Conservation (phyloP, 2,797 vertebrate genomes). For the Anomalospiza imberbis region DNA sequence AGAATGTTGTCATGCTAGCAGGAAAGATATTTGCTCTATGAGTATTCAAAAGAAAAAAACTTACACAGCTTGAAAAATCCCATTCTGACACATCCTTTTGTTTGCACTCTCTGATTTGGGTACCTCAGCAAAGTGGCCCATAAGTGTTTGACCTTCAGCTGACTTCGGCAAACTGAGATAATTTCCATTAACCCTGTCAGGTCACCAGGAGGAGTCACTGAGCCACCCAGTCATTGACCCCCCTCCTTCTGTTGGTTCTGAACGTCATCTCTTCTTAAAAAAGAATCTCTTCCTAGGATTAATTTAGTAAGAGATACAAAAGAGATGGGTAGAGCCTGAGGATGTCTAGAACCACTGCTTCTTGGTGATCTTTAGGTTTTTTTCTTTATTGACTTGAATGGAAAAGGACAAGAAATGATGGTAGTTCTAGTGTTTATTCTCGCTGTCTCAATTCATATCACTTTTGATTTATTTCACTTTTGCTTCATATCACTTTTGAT, state of each 20-base stretch:
- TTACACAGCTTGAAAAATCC: not conserved
- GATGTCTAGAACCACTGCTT: not conserved
- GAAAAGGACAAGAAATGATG: not conserved
- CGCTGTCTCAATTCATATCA: not conserved
- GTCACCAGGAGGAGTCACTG: not conserved
- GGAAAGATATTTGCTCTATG: not conserved
- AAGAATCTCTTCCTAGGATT: not conserved
- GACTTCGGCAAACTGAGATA: not conserved
- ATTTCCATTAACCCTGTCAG: not conserved
- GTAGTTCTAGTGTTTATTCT: not conserved
- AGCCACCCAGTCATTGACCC: not conserved
- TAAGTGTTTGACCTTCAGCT: not conserved
- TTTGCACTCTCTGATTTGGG: not conserved
- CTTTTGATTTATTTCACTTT: not conserved
- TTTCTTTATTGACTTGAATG: not conserved
- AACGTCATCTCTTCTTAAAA: not conserved
- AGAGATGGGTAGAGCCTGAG: not conserved
- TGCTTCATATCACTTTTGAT: not conserved
- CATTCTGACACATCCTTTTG: not conserved
- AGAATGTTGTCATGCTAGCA: not conserved
- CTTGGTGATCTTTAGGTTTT: not conserved
- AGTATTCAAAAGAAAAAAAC: not conserved
- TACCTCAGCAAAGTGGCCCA: not conserved
- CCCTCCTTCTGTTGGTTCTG: not conserved
- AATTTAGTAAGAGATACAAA: not conserved